phyloP scores from a whole-genome alignment of 1,140 invertebrate genomes.

The Drosophila jambulina region DNA sequence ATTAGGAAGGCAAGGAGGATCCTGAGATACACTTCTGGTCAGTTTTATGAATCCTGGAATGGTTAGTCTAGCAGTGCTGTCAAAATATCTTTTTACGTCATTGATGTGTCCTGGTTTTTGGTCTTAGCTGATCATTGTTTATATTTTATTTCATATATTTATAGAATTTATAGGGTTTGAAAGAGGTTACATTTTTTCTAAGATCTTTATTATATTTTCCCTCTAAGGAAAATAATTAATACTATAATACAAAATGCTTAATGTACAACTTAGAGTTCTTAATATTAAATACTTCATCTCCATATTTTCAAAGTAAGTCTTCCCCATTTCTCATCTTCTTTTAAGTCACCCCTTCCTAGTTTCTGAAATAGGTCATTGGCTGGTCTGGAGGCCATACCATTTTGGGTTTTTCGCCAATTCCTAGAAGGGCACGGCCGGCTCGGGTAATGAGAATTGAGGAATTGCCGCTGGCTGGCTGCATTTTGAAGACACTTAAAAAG shows the following conservation, averaged over 20 bases:
- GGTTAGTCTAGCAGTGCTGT: constrained; percentile 11
- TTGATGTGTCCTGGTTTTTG: not conserved
- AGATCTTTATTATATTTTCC: not conserved
- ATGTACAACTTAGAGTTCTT: not conserved
- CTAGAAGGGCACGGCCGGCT: constrained; percentile 53
- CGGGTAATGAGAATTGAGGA: constrained; percentile 62
- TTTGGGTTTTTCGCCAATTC: constrained; percentile 71
- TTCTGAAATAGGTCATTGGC: constrained; percentile 13
- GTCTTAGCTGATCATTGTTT: not conserved
- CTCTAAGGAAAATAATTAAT: not conserved
- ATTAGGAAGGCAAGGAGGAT: constrained; percentile 44
- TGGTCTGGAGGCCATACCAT: constrained; percentile 32
- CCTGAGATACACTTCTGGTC: not conserved
- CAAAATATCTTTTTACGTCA: not conserved
- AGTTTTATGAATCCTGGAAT: constrained; percentile 30
- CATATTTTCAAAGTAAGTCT: not conserved
- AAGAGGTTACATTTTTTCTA: not conserved
- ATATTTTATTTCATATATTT: not conserved
- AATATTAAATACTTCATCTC: not conserved
- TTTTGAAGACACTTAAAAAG: constrained; percentile 71
- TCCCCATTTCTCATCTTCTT: no score
- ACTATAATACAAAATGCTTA: not conserved
- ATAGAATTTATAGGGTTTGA: not conserved
- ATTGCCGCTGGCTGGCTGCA: constrained; percentile 72
- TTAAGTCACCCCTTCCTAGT: not conserved